Base-by-base conservation (phyloP, 2,797 vertebrate genomes). In the Myotis myotis region DNA sequence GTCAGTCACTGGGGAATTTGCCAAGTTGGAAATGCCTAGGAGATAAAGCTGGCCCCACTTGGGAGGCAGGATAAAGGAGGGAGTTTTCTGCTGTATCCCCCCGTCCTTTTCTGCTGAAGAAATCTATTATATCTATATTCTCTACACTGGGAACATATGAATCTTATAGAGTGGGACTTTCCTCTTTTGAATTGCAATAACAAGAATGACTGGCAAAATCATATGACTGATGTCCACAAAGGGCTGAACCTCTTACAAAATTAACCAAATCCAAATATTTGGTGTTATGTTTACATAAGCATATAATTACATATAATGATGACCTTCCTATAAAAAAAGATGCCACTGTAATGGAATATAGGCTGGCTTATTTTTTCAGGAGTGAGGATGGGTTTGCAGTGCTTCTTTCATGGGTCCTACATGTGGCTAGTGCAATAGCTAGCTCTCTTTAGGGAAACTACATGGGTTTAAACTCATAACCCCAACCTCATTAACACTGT, bases 171-270 rank as follows among this genome's bases (percentile, higher is more conserved):
- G n/a, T 22, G 47, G 49, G 9, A 38, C 28, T 91, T 95, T 72
- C 89, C 0, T 92, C 47, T 92, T 91, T 92, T 94, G 3, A 91
- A 91, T 94, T 96, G 86, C 53, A 47, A 41, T 90, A 87, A 88
- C 72, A 91, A 90, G 38, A 79, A 88, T 87, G 74, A 88, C 71
- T 64, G 72, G 57, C 55, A 93, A 91, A 88, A 83, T 82, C 33
- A 57, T 44, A 16, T 41, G 22, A 70, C n/a, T 88, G 49, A 66
- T 57, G 44, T 87, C 55, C 81, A 84, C 55, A 70, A 79, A 86
- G 84, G 62, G n/a, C 44, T 88, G 33, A 87, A 83, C 20, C 66
- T 85, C 60, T 60, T 44, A 47, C 33, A 87, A 86, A 76, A 68
- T 68, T 83, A 70, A 83, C 25, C 71, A 47, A 90, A 95, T 91